A percentile compares a stretch with the other conserved stretches of the same genome.
phyloP scores from a whole-genome alignment of 2,888 invertebrate species.

The Pheosia gnoma region DNA sequence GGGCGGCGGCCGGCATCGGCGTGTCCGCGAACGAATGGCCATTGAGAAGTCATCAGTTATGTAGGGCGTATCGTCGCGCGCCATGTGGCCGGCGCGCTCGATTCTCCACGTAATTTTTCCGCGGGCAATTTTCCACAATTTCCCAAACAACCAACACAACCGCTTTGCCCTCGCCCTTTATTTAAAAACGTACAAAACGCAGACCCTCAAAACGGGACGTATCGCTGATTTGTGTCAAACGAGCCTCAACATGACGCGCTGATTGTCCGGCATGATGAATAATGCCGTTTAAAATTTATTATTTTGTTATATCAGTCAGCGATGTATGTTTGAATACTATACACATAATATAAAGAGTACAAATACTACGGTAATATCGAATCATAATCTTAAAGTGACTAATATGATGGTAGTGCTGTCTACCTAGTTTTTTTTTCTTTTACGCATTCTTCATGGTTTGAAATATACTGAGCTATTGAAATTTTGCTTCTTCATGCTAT shows the following conservation, averaged over 20 bases:
- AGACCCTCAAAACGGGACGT: conserved; percentile 46
- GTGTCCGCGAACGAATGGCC: conserved; percentile 76
- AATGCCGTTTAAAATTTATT: conserved; percentile 42
- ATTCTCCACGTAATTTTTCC: conserved; percentile 74
- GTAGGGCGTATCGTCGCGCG: conserved; percentile 76
- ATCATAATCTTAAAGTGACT: no score
- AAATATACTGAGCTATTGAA: no score
- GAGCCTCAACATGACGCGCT: conserved; percentile 22
- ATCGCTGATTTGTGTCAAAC: conserved; percentile 32
- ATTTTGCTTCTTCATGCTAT: no score
- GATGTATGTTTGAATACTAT: neutral
- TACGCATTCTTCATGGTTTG: no score
- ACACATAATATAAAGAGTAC: neutral
- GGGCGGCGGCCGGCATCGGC: conserved; percentile 46
- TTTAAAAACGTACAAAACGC: conserved; percentile 60
- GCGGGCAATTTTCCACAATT: conserved; percentile 73
- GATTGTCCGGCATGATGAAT: conserved; percentile 48
- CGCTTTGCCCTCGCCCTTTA: conserved; percentile 59
- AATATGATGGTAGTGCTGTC: no score
- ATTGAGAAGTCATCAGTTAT: conserved; percentile 84
- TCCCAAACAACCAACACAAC: conserved; percentile 67
- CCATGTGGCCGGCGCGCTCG: conserved; percentile 71
- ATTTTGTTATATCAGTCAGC: neutral
- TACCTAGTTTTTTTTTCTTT: no score
- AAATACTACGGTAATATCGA: neutral